These are phyloP conservation scores for Phallusia fumigata DNA, from an alignment of 23 tunicate species.

Conservation along the genomic window DNA sequence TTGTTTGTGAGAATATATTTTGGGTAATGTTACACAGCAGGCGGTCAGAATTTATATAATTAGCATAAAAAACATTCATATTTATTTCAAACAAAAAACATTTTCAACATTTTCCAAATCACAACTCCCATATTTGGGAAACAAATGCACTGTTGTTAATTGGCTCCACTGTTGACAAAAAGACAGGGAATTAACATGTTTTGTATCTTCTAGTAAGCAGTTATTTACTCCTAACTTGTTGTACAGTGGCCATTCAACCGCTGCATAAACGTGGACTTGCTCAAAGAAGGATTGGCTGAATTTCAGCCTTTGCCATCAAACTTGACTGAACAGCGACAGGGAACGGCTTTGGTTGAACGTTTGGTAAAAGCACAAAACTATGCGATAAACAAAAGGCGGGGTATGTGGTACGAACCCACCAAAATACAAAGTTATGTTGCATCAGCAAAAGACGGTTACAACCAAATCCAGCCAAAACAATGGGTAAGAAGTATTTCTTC, in stretches of 20 bases:
- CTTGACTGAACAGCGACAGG: neutral
- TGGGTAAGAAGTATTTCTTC: neutral
- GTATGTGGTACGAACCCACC: conserved; percentile 33
- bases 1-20: neutral
- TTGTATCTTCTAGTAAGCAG: too few relatives aligned
- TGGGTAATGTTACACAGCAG: too few relatives aligned
- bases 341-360: neutral
- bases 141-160: too few relatives aligned
- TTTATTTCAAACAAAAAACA: neutral
- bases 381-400: conserved; percentile 30
- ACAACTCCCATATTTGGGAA: neutral
- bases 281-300: conserved; percentile 18
- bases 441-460: neutral
- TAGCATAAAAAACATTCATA: neutral
- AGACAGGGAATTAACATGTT: too few relatives aligned
- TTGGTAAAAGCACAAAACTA: conserved; percentile 33
- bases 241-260: conserved; percentile 4
- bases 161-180: too few relatives aligned
- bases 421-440: neutral
- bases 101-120: too few relatives aligned
- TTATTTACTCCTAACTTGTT: too few relatives aligned
- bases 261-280: conserved; percentile 12
- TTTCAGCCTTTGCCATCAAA: neutral
- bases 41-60: neutral
- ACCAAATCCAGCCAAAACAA: neutral